phyloP scores from a whole-genome alignment of 2,888 invertebrate genomes.

The Sarcophaga subvicina region DNA sequence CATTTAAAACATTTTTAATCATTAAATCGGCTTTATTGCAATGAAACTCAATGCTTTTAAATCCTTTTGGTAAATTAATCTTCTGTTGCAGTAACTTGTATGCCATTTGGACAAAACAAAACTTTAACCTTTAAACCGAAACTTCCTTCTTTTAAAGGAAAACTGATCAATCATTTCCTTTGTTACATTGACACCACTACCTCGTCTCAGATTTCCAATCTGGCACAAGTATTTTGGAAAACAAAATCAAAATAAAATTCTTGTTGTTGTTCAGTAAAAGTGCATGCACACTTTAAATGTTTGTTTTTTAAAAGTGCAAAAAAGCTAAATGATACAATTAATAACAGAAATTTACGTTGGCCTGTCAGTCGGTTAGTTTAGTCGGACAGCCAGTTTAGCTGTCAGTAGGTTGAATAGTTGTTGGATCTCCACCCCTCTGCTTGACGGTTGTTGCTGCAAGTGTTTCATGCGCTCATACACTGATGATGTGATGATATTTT shows the following conservation, averaged over 20 bases:
- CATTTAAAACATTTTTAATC: too few species aligned
- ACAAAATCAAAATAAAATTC: background rate
- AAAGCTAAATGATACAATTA: slow-evolving; percentile 13
- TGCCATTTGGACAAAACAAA: background rate
- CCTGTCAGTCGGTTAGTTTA: background rate
- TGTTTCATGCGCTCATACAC: background rate
- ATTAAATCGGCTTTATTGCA: too few species aligned
- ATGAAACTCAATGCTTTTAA: too few species aligned
- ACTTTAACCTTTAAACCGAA: slow-evolving; percentile 41
- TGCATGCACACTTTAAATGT: slow-evolving; percentile 42
- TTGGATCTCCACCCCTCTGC: background rate
- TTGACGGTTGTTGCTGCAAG: background rate
- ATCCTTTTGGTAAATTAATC: too few species aligned
- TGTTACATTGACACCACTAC: background rate
- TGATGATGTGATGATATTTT: slow-evolving; percentile 28
- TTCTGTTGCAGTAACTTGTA: background rate
- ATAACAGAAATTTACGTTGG: slow-evolving; percentile 32
- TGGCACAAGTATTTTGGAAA: slow-evolving; percentile 7
- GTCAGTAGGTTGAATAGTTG: background rate
- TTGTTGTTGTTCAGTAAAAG: slow-evolving; percentile 24
- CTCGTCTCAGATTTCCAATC: slow-evolving; percentile 47
- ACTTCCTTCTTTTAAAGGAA: slow-evolving; percentile 43
- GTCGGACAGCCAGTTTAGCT: background rate
- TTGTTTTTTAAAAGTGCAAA: slow-evolving; percentile 58
- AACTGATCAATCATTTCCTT: slow-evolving; percentile 56